phyloP scores from a whole-genome alignment of 2,888 invertebrate genomes.

The Exephanes ischioxanthus region DNA sequence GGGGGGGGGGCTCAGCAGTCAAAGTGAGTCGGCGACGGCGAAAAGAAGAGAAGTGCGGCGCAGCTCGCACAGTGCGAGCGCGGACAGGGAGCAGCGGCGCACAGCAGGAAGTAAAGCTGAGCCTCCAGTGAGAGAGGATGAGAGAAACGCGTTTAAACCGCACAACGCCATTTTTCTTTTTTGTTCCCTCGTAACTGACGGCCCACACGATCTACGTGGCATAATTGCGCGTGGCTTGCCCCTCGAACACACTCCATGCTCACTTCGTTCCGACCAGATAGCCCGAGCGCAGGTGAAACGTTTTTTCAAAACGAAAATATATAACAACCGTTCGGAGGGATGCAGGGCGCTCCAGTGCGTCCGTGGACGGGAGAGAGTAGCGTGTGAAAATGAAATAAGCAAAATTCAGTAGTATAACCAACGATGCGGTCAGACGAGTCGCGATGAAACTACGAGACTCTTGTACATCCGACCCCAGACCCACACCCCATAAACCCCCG shows the following conservation, averaged over 20 bases:
- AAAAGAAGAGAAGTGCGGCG: slow-evolving; percentile 24
- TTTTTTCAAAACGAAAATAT: slow-evolving; percentile 28
- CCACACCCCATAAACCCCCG: too few relatives aligned
- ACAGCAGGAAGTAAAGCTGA: slow-evolving; percentile 62
- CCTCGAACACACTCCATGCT: background rate
- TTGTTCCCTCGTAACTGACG: slow-evolving; percentile 53
- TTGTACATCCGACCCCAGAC: background rate
- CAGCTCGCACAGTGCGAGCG: slow-evolving; percentile 7
- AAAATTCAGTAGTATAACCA: slow-evolving; percentile 74
- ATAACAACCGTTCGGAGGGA: background rate
- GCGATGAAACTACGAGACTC: slow-evolving; percentile 14
- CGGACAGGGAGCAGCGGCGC: slow-evolving; percentile 10
- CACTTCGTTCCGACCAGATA: slow-evolving; percentile 14
- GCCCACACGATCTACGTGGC: slow-evolving; percentile 41
- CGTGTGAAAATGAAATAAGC: background rate
- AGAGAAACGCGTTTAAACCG: slow-evolving; percentile 63
- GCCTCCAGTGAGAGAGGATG: slow-evolving; percentile 47
- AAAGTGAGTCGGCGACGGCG: slow-evolving; percentile 33
- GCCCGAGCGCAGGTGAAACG: background rate
- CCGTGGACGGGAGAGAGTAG: background rate
- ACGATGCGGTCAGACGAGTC: slow-evolving; percentile 74
- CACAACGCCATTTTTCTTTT: slow-evolving; percentile 52
- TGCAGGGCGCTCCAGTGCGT: background rate
- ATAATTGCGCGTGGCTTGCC: slow-evolving; percentile 54
- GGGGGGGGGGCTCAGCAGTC: slow-evolving; percentile 16